Percentiles rank a stretch among this genome's conserved stretches.
Conservation (phyloP, 2,888 invertebrate species). For the Calameuta filiformis region DNA sequence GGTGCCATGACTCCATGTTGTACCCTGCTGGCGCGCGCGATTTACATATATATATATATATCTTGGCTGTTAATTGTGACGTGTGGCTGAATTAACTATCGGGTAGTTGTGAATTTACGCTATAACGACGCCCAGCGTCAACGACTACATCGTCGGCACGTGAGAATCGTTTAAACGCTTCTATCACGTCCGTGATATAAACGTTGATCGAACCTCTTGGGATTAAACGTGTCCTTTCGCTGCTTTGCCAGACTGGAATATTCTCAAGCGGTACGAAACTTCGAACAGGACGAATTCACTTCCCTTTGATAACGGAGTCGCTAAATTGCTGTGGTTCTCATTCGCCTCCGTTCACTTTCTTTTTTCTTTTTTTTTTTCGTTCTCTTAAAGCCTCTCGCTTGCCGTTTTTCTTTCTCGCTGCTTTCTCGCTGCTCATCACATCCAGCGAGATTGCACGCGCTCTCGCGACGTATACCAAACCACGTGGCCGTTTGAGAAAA, state of each 20-base stretch:
- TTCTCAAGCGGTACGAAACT: neutral
- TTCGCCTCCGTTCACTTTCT: neutral
- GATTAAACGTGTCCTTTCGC: neutral
- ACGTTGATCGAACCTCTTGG: neutral
- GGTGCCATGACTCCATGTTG: neutral
- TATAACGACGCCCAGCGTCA: neutral
- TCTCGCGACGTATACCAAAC: neutral
- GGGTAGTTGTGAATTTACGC: conserved; percentile 26
- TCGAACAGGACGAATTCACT: neutral
- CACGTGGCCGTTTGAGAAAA: neutral
- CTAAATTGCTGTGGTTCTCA: neutral
- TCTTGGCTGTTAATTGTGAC: conserved; percentile 27
- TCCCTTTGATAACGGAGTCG: neutral
- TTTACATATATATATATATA: conserved; percentile 7
- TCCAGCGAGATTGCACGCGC: neutral
- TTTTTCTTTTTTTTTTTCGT: neutral
- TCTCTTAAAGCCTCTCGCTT: neutral
- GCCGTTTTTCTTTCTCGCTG: neutral
- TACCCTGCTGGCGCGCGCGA: conserved; percentile 13
- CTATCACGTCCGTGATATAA: neutral
- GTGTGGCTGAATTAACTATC: conserved; percentile 30
- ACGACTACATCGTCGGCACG: conserved; percentile 14
- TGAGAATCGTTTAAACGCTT: conserved; percentile 36
- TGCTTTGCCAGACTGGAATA: neutral
- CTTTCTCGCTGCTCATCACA: neutral